Evolutionary conservation across 2,888 invertebrate species (phyloP).

Genomic region (Chalcis sispes): DNA sequence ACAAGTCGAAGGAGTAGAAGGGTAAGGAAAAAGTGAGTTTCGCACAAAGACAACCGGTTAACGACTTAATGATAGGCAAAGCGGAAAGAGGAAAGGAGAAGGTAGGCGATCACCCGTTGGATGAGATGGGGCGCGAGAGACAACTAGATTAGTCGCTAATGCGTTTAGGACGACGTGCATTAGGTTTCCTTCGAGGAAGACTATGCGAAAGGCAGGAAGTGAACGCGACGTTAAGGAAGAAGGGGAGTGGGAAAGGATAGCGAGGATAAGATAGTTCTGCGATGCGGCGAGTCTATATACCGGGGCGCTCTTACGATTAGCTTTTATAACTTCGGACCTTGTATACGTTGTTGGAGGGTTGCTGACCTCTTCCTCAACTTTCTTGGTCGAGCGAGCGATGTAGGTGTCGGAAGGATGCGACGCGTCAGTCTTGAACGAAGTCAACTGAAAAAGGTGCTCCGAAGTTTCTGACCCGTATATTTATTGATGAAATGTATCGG

Average conservation of each 20-base stretch:
- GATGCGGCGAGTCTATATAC: constrained; percentile 50
- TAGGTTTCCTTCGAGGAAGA: constrained; percentile 55
- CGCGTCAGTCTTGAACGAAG: constrained; percentile 2
- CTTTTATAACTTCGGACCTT: constrained; percentile 33
- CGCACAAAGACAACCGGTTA: constrained; percentile 64
- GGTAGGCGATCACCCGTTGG: too few relatives aligned
- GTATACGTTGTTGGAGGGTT: constrained; percentile 13
- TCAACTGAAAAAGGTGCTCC: background rate
- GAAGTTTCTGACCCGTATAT: constrained; percentile 12
- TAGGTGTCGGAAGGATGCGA: background rate
- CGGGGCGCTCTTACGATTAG: constrained; percentile 21
- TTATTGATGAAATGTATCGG: background rate
- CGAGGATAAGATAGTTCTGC: constrained; percentile 48
- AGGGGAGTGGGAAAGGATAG: constrained; percentile 4
- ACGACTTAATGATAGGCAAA: constrained; percentile 66
- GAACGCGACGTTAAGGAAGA: background rate
- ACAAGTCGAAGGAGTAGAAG: background rate
- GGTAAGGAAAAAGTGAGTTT: constrained; percentile 53
- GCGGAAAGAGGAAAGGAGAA: constrained; percentile 56
- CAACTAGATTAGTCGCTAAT: constrained; percentile 69
- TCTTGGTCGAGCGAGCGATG: constrained; percentile 14
- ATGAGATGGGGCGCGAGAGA: constrained; percentile 62
- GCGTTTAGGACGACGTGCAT: constrained; percentile 65
- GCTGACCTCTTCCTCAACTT: constrained; percentile 35
- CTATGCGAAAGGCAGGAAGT: background rate